Conservation (phyloP, 2,888 invertebrate species). For the Pristionchus maxplancki region DNA sequence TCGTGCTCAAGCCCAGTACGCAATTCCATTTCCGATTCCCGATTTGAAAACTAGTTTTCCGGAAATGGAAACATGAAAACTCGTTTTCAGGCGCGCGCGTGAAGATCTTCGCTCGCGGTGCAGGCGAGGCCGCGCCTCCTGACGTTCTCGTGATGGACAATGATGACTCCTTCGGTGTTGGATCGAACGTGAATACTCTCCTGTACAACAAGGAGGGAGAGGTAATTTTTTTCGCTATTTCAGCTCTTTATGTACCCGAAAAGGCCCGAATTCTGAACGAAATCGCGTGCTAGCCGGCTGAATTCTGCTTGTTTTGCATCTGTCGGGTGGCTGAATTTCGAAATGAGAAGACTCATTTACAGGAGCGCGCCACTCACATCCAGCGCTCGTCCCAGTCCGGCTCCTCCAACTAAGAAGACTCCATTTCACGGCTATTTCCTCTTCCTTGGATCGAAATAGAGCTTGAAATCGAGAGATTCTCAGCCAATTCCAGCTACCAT, state of each 20-base stretch:
- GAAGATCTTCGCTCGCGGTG: slow-evolving; percentile 71
- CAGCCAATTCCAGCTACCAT: background rate
- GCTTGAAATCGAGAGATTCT: background rate
- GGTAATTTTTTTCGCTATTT: no score
- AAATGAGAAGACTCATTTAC: slow-evolving; percentile 53
- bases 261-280: background rate
- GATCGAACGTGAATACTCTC: slow-evolving; percentile 72
- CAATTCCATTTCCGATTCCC: slow-evolving; percentile 11
- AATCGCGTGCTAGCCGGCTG: background rate
- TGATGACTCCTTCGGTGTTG: slow-evolving; percentile 73
- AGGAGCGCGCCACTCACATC: slow-evolving; percentile 75
- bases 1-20: slow-evolving; percentile 67
- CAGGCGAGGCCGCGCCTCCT: slow-evolving; percentile 67
- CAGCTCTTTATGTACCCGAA: slow-evolving; percentile 42
- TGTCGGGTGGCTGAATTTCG: background rate
- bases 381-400: slow-evolving; percentile 68
- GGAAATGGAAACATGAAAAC: background rate
- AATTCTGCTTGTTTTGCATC: background rate
- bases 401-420: background rate
- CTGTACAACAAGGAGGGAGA: slow-evolving; percentile 75
- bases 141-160: slow-evolving; percentile 68
- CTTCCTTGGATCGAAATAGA: background rate
- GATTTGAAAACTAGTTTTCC: no score
- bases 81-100: slow-evolving; percentile 47
- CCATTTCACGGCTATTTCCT: background rate